A percentile compares a stretch with the other conserved stretches of the same genome.
phyloP scores from a whole-genome alignment of 2,888 invertebrate species.

The Apotomis turbidana region DNA sequence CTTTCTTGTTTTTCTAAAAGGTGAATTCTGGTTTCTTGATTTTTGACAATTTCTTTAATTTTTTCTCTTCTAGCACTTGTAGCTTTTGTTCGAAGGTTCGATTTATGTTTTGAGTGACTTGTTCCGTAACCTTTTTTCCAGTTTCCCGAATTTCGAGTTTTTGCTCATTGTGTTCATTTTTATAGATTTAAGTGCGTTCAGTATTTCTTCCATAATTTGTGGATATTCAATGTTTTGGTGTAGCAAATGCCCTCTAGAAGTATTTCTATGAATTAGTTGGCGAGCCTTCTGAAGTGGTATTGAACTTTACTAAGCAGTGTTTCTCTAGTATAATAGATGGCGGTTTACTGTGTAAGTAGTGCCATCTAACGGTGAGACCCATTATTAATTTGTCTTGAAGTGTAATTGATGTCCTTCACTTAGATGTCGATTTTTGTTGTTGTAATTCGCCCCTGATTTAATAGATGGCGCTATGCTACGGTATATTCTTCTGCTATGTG shows the following conservation, averaged over 20 bases:
- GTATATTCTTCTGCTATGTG: too few relatives aligned
- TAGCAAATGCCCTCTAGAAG: constrained; percentile 9
- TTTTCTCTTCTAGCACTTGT: neutral
- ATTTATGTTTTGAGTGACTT: constrained; percentile 17
- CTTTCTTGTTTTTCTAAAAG: neutral
- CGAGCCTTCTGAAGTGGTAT: too few relatives aligned
- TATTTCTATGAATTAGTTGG: too few relatives aligned
- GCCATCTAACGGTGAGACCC: too few relatives aligned
- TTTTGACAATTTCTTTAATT: neutral
- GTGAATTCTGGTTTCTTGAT: neutral
- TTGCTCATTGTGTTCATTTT: constrained; percentile 12
- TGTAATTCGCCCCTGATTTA: too few relatives aligned
- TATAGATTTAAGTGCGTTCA: constrained; percentile 11
- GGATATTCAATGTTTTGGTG: neutral
- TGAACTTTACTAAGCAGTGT: too few relatives aligned
- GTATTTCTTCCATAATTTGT: constrained; percentile 12
- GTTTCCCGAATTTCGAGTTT: constrained; percentile 19
- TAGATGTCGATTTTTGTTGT: too few relatives aligned
- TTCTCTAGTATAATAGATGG: too few relatives aligned
- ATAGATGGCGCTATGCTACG: too few relatives aligned
- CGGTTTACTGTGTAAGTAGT: too few relatives aligned
- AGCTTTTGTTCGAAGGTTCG: constrained; percentile 1
- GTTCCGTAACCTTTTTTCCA: constrained; percentile 7
- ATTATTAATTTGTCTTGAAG: too few relatives aligned
- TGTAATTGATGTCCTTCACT: too few relatives aligned